These are phyloP conservation scores for Spheniscus humboldti DNA, from an alignment of 2,797 vertebrate species.

Conservation along the genomic window DNA sequence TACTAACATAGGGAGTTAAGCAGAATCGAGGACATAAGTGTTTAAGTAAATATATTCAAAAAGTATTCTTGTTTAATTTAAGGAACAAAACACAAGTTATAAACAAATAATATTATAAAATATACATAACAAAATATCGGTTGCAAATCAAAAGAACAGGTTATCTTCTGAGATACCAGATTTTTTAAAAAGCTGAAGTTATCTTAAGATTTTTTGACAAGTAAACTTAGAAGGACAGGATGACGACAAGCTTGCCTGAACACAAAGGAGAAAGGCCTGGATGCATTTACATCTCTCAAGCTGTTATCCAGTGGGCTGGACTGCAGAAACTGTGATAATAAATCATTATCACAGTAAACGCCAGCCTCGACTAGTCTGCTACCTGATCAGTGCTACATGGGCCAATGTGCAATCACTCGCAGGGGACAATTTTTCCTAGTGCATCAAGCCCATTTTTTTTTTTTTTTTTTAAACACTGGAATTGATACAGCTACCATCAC, in stretches of 20 bases:
- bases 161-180: background rate
- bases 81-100: background rate
- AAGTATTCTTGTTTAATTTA: slow-evolving; percentile 18
- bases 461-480: background rate
- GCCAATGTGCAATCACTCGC: rapidly evolving
- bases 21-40: background rate
- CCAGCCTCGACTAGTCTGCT: background rate
- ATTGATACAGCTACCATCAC: background rate
- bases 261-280: background rate
- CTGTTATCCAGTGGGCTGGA: background rate
- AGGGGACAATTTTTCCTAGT: background rate
- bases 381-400: background rate
- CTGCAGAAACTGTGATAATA: background rate
- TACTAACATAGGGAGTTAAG: background rate
- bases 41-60: background rate
- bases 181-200: background rate
- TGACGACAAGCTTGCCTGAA: background rate
- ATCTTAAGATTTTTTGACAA: background rate
- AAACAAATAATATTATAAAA: background rate
- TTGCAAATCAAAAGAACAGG: background rate
- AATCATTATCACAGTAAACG: background rate
- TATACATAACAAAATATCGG: background rate
- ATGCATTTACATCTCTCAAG: background rate
- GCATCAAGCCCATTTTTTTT: background rate
- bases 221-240: background rate